Evolutionary conservation across 1,140 invertebrate species (phyloP).

Genomic region (Calosoma granatense): DNA sequence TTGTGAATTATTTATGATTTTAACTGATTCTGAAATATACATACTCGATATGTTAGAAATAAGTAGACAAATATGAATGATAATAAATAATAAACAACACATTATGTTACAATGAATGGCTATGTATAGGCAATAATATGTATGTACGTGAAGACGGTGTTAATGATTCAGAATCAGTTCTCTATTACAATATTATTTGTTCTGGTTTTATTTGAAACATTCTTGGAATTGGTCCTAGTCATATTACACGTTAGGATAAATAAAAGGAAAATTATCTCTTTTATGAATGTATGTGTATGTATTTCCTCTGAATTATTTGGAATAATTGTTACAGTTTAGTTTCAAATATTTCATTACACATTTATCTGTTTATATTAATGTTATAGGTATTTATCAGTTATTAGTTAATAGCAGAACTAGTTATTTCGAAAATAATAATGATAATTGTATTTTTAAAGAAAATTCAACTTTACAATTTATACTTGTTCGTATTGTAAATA

Average conservation of each 20-base stretch:
- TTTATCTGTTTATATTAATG: neutral
- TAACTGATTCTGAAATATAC: neutral
- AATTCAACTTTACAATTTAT: conserved; percentile 9
- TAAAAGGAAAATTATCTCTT: no score
- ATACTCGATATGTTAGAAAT: neutral
- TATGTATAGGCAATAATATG: neutral
- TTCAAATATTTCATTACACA: neutral
- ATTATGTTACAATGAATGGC: no score
- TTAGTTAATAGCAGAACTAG: conserved; percentile 9
- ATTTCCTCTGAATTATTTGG: no score
- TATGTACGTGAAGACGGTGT: neutral
- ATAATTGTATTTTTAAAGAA: neutral
- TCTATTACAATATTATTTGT: no score
- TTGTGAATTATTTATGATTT: neutral
- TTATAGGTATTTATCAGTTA: conserved; percentile 4
- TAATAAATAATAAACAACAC: no score
- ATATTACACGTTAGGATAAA: no score
- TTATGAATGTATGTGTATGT: no score
- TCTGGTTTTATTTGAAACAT: neutral
- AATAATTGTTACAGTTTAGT: no score
- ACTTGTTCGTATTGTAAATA: neutral
- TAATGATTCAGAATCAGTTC: neutral
- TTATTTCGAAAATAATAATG: conserved; percentile 9
- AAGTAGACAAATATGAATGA: no score
- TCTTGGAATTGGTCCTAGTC: neutral